phyloP scores from a whole-genome alignment of 2,888 invertebrate genomes.

The Eristalinus sepulchralis region DNA sequence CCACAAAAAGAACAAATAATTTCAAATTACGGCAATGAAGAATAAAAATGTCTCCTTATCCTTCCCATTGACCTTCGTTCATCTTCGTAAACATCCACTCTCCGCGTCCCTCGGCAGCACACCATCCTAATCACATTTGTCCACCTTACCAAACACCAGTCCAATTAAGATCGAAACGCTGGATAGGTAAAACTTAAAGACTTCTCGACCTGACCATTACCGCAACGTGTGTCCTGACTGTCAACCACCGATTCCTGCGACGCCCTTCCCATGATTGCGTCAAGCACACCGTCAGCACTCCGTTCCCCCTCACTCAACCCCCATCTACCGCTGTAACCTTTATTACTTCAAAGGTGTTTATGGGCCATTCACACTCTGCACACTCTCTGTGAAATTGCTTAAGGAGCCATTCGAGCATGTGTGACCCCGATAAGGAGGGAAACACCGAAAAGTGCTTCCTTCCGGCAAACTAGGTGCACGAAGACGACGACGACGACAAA shows the following conservation, averaged over 20 bases:
- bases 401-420: conserved; percentile 68
- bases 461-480: conserved; percentile 60
- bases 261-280: background rate
- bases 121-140: background rate
- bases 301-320: background rate
- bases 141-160: background rate
- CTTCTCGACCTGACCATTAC: background rate
- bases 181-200: background rate
- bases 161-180: background rate
- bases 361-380: conserved; percentile 57
- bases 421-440: conserved; percentile 64
- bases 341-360: conserved; percentile 71
- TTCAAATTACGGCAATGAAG: too few relatives aligned
- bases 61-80: background rate
- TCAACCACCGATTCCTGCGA: background rate
- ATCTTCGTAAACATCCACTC: background rate
- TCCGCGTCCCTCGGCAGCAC: background rate
- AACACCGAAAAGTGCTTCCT: conserved; percentile 38
- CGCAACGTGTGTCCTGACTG: background rate
- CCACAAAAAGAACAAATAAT: too few relatives aligned
- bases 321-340: conserved; percentile 33
- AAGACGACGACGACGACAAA: conserved; percentile 34
- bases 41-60: too few relatives aligned
- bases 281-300: background rate
- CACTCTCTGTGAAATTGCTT: conserved; percentile 58